Evolutionary conservation across 2,113 vertebrate genomes (phyloP).

Genomic region (Bos indicus): DNA sequence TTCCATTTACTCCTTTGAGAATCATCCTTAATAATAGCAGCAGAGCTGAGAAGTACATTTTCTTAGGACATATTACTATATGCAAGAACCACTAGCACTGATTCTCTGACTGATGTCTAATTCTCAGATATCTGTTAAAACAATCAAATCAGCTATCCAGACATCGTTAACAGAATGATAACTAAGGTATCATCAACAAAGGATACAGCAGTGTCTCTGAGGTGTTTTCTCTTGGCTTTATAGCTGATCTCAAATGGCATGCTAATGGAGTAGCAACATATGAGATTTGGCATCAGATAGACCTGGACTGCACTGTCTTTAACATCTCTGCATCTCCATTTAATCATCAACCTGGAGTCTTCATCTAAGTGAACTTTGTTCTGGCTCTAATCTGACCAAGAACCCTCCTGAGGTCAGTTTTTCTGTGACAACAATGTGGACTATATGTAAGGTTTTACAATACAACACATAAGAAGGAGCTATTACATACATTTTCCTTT

Average conservation of each 20-base stretch:
- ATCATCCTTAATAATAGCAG: not conserved
- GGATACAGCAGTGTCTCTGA: not conserved
- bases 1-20: slow-evolving; percentile 33
- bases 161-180: not conserved
- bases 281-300: not conserved
- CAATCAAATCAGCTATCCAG: not conserved
- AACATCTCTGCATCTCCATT: not conserved
- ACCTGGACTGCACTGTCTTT: not conserved
- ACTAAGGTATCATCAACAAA: not conserved
- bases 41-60: not conserved
- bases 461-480: not conserved
- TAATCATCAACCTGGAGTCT: not conserved
- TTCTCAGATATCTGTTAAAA: not conserved
- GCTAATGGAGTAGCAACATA: not conserved
- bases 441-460: not conserved
- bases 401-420: not conserved
- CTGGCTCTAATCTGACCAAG: not conserved
- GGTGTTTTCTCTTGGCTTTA: not conserved
- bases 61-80: not conserved
- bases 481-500: not conserved
- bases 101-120: not conserved
- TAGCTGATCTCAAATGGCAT: not conserved
- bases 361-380: not conserved
- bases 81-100: not conserved
- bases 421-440: not conserved